Evolutionary conservation across 2,797 vertebrate species (phyloP).

Genomic region (Coreius guichenoti): DNA sequence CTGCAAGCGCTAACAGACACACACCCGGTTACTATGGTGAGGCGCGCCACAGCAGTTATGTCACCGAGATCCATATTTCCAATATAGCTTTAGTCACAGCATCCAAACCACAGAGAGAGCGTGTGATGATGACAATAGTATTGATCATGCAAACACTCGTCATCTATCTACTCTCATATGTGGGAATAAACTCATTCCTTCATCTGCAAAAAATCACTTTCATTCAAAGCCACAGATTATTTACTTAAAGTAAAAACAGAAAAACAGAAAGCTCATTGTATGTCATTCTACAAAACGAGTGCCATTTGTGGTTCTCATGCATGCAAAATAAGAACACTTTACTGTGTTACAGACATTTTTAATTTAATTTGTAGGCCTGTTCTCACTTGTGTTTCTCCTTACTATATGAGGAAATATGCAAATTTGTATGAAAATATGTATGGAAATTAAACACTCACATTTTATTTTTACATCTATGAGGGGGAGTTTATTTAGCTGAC

Average conservation of each 20-base stretch:
- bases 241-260: background rate
- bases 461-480: background rate
- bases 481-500: no score
- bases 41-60: constrained; percentile 18
- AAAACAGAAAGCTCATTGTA: background rate
- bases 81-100: constrained; percentile 27
- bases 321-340: background rate
- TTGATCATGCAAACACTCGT: background rate
- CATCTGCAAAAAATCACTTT: background rate
- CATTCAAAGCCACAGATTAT: constrained; percentile 8
- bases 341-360: background rate
- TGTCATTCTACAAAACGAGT: background rate
- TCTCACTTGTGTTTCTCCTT: background rate
- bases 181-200: background rate
- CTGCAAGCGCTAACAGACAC: background rate
- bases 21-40: constrained; percentile 36
- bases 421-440: background rate
- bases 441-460: background rate
- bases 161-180: background rate
- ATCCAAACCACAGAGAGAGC: constrained; percentile 12
- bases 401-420: background rate
- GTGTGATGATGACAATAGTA: constrained; percentile 11
- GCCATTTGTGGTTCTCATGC: background rate
- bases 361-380: background rate
- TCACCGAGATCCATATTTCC: constrained; percentile 48